Evolutionary conservation across 2,888 invertebrate species (phyloP).

Genomic region (Lepidonotus clava): DNA sequence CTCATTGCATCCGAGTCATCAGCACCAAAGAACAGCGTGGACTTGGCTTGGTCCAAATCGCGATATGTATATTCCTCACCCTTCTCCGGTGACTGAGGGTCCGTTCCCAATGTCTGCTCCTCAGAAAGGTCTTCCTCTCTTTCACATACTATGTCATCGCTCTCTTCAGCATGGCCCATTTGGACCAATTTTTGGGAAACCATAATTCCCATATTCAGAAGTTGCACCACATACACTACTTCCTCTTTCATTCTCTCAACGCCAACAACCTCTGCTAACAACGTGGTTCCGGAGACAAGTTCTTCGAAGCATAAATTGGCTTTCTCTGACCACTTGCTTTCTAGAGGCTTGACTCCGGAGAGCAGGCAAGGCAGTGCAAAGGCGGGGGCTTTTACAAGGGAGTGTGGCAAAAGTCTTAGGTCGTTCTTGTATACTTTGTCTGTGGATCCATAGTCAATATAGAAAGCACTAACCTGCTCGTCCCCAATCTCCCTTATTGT

Average conservation of each 20-base stretch:
- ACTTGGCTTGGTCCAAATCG: conserved; percentile 33
- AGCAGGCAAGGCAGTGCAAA: conserved; percentile 24
- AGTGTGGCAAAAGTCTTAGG: conserved; percentile 9
- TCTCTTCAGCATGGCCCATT: conserved; percentile 62
- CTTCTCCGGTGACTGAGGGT: not conserved
- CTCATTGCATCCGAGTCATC: too few species aligned
- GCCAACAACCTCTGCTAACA: conserved; percentile 67
- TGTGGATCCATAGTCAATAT: conserved; percentile 56
- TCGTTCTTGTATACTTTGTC: conserved; percentile 25
- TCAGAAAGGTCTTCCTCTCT: too few species aligned
- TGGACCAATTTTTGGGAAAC: conserved; percentile 67
- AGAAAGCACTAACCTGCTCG: conserved; percentile 41
- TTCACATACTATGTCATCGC: too few species aligned
- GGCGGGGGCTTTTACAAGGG: not conserved
- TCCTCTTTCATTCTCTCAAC: not conserved
- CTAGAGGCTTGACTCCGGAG: not conserved
- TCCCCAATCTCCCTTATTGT: not conserved
- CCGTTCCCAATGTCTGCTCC: not conserved
- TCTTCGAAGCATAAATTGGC: conserved; percentile 62
- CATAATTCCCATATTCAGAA: conserved; percentile 72
- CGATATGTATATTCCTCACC: conserved; percentile 23
- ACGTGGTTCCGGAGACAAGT: conserved; percentile 36
- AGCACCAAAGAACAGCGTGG: not conserved
- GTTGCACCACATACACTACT: conserved; percentile 52
- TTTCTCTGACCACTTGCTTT: conserved; percentile 17